phyloP scores from a whole-genome alignment of 2,888 invertebrate species.

The Cryptus armator region DNA sequence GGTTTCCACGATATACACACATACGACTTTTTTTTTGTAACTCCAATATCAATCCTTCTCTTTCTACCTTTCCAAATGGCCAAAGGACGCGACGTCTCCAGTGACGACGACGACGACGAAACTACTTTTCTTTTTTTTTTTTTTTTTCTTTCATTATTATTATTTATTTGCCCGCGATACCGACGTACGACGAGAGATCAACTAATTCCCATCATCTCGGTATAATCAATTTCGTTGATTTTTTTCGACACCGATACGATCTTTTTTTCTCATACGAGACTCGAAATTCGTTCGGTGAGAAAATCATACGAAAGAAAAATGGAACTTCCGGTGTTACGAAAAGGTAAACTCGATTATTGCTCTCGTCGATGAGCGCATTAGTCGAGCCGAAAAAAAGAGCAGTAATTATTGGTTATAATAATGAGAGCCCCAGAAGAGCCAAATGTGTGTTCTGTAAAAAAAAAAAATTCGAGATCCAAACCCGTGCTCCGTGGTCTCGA shows the following conservation, averaged over 20 bases:
- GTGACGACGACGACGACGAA: neutral
- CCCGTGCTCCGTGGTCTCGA: too few species aligned
- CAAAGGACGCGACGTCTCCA: constrained; percentile 42
- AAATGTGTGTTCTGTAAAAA: too few species aligned
- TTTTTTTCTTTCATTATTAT: constrained; percentile 3
- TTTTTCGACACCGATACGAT: constrained; percentile 31
- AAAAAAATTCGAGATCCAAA: too few species aligned
- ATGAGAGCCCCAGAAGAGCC: neutral
- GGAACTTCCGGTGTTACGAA: constrained; percentile 11
- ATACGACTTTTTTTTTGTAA: constrained; percentile 53
- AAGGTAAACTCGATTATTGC: constrained; percentile 7
- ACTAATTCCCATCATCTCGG: constrained; percentile 48
- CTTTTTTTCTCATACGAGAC: constrained; percentile 21
- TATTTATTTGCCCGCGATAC: constrained; percentile 20
- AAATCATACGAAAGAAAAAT: constrained; percentile 18
- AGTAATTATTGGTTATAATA: neutral
- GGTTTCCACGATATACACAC: constrained; percentile 73
- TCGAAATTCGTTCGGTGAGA: neutral
- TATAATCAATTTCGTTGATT: constrained; percentile 50
- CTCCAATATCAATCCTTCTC: constrained; percentile 44
- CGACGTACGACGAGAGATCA: constrained; percentile 34
- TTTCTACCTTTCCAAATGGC: constrained; percentile 37
- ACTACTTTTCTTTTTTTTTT: neutral
- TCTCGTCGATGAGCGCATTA: constrained; percentile 1
- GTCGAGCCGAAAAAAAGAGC: neutral